Base-by-base conservation (phyloP, 1,140 invertebrate species). In the Hermatobates lingyangjiaoensis region DNA sequence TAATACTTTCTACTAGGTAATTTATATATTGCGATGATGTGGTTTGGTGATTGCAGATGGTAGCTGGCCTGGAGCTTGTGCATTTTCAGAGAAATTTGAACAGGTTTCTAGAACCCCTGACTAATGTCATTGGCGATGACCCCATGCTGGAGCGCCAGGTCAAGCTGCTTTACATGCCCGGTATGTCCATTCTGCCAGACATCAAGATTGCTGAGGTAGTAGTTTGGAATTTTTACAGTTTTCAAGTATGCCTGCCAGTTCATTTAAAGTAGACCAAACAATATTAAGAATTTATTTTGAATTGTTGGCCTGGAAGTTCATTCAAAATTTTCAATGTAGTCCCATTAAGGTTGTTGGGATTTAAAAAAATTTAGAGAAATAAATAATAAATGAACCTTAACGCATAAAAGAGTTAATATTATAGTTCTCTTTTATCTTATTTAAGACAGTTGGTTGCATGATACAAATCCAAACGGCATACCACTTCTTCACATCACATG, bases 181-280 rank as follows among this genome's bases (percentile, higher is more conserved):
- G 83, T 0, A 70, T 72, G 0, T 66, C 80, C 0, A 81, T 79
- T 0, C 66, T 90, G 40, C 69, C 78, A 0, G 75, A 81, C 59
- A 71, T 80, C 1, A 66, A 67, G 57, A 57, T 64, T 3, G 59
- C 61, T 45, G 60, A 66, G 60, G 68, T 71, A 58, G 53, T 5
- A 38, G 23, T 49, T 15, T n/a, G n/a, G 10, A 48, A 20, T 42
- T 45, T 20, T 40, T 40, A 18, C 39, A n/a, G 18, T 42, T 5
- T 42, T 42, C 21, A 5, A 42, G 21, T 42, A n/a, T n/a, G 4
- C 4, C 21, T 5, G 5, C 14, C 18, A n/a, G 5, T 42, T 42
- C 39, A n/a, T 42, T n/a, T 26, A 10, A 49, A 7, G 23, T 45
- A 7, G 12, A 12, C 23, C 10, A 14, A 24, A 10, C 12, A 12